A percentile compares a stretch with the other conserved stretches of the same genome.
Evolutionary conservation across 30 jellyfish, hydroid and myxozoan genomes (phyloP).

Genomic region (Calvadosia cruxmelitensis): DNA sequence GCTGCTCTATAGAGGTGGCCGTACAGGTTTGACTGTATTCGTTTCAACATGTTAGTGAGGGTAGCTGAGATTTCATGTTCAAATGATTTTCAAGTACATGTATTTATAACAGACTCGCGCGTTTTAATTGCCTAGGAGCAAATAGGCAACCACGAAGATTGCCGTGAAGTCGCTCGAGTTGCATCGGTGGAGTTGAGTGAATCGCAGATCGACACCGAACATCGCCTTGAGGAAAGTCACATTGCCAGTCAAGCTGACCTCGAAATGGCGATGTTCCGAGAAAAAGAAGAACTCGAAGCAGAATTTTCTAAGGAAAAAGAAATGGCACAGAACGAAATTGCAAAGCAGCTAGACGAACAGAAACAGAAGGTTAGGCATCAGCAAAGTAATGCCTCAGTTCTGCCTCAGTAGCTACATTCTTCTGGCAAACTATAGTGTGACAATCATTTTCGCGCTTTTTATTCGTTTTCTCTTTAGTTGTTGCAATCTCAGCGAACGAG

Average conservation of each 20-base stretch:
- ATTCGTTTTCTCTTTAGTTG: background rate
- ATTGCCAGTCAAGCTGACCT: slow-evolving; percentile 41
- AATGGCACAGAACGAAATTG: slow-evolving; percentile 42
- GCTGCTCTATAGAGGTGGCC: too few species aligned
- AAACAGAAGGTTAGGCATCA: slow-evolving; percentile 73
- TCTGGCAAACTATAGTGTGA: too few species aligned
- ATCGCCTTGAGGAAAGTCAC: slow-evolving; percentile 31
- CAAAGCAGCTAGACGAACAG: slow-evolving; percentile 58
- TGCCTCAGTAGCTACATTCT: too few species aligned
- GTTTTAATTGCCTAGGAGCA: too few species aligned
- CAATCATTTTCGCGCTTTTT: background rate
- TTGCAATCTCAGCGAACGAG: slow-evolving; percentile 48
- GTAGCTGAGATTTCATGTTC: too few species aligned
- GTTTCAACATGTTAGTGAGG: too few species aligned
- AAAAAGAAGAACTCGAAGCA: slow-evolving; percentile 28
- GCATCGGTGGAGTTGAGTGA: background rate
- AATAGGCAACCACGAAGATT: too few species aligned
- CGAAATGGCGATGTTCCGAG: slow-evolving; percentile 37
- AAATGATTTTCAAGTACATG: too few species aligned
- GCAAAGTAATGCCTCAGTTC: too few species aligned
- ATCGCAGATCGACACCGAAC: slow-evolving; percentile 38
- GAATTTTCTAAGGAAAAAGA: slow-evolving; percentile 42
- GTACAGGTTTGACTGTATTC: too few species aligned
- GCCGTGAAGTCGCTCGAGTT: background rate
- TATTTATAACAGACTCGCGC: too few species aligned